Conservation (phyloP, 2,888 invertebrate genomes). For the Steromphala cineraria region DNA sequence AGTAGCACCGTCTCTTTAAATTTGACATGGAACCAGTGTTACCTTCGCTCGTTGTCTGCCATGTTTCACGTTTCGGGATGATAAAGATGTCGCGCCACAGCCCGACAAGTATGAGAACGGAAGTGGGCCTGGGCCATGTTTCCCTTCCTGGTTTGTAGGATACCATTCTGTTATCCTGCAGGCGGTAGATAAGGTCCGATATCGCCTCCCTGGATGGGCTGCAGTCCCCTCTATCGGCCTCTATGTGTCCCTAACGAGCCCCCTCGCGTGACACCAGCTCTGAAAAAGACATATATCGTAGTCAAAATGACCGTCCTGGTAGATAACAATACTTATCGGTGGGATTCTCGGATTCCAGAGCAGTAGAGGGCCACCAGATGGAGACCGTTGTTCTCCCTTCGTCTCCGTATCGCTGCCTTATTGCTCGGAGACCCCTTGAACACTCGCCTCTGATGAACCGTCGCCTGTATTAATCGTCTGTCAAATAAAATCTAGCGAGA, state of each 20-base stretch:
- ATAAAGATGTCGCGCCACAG: conserved; percentile 16
- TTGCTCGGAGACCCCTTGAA: neutral
- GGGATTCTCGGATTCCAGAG: neutral
- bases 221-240: neutral
- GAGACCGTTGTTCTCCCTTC: neutral
- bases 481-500: neutral
- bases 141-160: neutral
- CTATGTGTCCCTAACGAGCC: conserved; percentile 8
- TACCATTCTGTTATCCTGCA: neutral
- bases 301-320: neutral
- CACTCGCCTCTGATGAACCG: neutral
- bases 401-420: neutral
- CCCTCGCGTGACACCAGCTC: neutral
- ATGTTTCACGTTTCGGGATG: neutral
- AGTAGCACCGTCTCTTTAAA: no score
- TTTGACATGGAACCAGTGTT: neutral
- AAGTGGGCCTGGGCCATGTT: neutral
- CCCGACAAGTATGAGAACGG: conserved; percentile 12
- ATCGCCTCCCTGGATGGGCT: neutral
- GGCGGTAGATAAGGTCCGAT: neutral
- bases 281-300: conserved; percentile 14
- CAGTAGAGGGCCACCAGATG: neutral
- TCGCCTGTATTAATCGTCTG: neutral
- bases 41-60: neutral
- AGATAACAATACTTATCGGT: conserved; percentile 10